phyloP scores from a whole-genome alignment of 1,140 invertebrate species.

The Halesus radiatus region DNA sequence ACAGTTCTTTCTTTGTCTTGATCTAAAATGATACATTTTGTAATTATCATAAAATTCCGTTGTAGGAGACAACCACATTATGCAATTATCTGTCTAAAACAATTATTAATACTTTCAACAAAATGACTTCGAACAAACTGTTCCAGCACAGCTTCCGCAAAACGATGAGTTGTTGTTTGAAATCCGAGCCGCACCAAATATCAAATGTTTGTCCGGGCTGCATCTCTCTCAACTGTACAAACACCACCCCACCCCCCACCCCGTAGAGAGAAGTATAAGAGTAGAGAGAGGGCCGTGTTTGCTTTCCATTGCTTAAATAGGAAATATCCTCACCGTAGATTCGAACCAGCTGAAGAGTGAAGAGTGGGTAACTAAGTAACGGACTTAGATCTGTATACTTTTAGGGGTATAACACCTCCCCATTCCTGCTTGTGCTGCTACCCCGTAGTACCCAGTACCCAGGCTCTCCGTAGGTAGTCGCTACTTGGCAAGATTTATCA shows the following conservation, averaged over 20 bases:
- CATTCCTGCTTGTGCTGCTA: neutral
- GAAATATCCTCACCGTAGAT: slow-evolving; percentile 50
- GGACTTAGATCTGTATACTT: slow-evolving; percentile 51
- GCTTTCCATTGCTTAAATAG: slow-evolving; percentile 57
- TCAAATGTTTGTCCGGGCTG: slow-evolving; percentile 9
- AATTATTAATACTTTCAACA: too few relatives aligned
- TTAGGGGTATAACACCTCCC: slow-evolving; percentile 10
- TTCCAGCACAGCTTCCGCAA: too few relatives aligned
- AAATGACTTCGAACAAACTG: too few relatives aligned
- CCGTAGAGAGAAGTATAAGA: too few relatives aligned
- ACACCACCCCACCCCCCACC: slow-evolving; percentile 1
- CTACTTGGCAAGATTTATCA: slow-evolving; percentile 8
- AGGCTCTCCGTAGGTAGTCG: neutral
- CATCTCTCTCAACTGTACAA: slow-evolving; percentile 36
- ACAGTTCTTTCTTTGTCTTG: too few relatives aligned
- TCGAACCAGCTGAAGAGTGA: slow-evolving; percentile 40
- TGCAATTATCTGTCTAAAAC: too few relatives aligned
- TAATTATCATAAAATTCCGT: too few relatives aligned
- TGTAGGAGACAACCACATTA: too few relatives aligned
- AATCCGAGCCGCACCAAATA: neutral
- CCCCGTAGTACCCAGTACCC: too few relatives aligned
- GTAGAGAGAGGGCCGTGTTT: slow-evolving; percentile 41
- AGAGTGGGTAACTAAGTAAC: slow-evolving; percentile 51
- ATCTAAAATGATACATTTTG: too few relatives aligned
- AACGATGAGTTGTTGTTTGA: neutral